Conservation (phyloP, 2,797 vertebrate species). For the Rallus crepitans region DNA sequence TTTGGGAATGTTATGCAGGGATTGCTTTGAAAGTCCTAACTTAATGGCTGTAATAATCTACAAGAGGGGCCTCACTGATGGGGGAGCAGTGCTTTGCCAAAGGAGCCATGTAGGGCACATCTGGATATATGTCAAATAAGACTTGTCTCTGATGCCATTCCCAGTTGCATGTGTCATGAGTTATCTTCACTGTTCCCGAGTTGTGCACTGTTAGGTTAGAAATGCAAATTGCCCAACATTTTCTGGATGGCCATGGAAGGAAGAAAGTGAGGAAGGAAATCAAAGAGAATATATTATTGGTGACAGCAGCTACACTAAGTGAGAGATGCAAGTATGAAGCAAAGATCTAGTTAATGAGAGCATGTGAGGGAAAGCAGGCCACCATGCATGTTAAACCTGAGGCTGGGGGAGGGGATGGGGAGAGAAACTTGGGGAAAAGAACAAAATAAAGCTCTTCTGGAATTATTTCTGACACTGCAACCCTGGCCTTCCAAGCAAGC, state of each 20-base stretch:
- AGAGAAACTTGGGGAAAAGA: not conserved
- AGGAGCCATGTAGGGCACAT: not conserved
- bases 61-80: not conserved
- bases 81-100: not conserved
- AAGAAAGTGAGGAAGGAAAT: slow-evolving; percentile 27
- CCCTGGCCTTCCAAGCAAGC: not conserved
- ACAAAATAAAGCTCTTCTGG: not conserved
- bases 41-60: not conserved
- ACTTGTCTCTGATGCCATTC: not conserved
- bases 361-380: not conserved
- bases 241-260: not conserved
- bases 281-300: slow-evolving; percentile 52
- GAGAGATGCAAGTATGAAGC: not conserved
- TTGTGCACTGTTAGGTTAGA: not conserved
- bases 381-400: fast-evolving
- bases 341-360: slow-evolving; percentile 32
- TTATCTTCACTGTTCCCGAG: not conserved
- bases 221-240: slow-evolving; percentile 38
- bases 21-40: not conserved
- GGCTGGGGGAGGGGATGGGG: not conserved
- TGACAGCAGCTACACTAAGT: not conserved
- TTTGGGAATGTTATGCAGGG: not conserved
- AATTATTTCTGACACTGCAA: not conserved
- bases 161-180: not conserved
- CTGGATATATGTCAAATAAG: not conserved